Conservation (phyloP, 2,888 invertebrate genomes). For the Sinodicranocentrus sp. region DNA sequence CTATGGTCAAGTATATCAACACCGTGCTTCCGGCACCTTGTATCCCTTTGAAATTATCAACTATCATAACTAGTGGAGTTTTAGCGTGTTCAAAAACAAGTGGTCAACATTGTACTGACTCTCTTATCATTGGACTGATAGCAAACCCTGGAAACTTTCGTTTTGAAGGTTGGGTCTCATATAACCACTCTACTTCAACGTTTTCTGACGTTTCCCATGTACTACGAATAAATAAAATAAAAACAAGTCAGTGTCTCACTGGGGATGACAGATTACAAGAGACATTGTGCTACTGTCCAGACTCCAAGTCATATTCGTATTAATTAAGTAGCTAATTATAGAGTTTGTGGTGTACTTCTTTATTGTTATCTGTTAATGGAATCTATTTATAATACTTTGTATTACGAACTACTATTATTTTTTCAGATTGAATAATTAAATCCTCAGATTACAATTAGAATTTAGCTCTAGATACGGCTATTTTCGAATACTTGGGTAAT, state of each 20-base stretch:
- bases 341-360: too few relatives aligned
- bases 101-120: too few relatives aligned
- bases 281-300: slow-evolving; percentile 21
- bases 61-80: slow-evolving; percentile 63
- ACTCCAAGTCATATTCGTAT: too few relatives aligned
- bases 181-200: not conserved
- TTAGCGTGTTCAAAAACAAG: not conserved
- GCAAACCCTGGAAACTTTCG: slow-evolving; percentile 69
- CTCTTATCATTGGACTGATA: slow-evolving; percentile 58
- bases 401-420: too few relatives aligned
- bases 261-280: not conserved
- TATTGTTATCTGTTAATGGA: too few relatives aligned
- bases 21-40: slow-evolving; percentile 57
- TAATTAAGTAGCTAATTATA: too few relatives aligned
- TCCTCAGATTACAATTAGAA: too few relatives aligned
- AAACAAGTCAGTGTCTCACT: slow-evolving; percentile 11
- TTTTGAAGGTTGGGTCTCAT: slow-evolving; percentile 71
- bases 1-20: slow-evolving; percentile 63
- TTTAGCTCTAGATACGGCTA: too few relatives aligned
- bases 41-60: slow-evolving; percentile 24
- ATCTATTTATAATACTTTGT: too few relatives aligned
- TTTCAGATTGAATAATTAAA: too few relatives aligned
- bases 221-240: slow-evolving; percentile 64
- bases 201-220: slow-evolving; percentile 48
- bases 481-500: too few relatives aligned